Conservation (phyloP, 2,797 vertebrate species). For the Helarctos malayanus region DNA sequence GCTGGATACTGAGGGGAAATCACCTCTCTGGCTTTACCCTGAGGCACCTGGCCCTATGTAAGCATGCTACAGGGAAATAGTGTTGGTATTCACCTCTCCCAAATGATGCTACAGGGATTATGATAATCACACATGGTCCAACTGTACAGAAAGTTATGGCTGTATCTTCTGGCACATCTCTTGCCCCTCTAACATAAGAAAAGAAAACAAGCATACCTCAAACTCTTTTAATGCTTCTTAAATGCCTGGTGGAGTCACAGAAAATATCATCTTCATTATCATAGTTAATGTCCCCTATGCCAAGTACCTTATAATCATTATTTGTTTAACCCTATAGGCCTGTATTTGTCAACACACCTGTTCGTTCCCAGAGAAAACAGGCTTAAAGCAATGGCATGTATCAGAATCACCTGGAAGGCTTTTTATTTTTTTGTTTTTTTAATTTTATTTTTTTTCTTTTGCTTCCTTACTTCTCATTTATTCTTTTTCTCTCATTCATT, state of each 20-base stretch:
- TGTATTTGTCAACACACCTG: background rate
- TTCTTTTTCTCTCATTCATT: background rate
- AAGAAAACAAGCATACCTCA: background rate
- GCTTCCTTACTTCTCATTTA: background rate
- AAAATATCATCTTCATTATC: slow-evolving; percentile 7
- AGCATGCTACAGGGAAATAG: background rate
- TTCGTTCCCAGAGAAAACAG: background rate
- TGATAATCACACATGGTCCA: background rate
- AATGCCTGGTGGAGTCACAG: background rate
- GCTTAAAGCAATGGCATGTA: background rate
- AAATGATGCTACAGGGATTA: slow-evolving; percentile 30
- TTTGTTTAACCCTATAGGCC: background rate
- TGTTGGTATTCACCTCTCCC: background rate
- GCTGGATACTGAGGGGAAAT: background rate
- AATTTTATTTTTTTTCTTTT: background rate
- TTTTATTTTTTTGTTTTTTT: background rate
- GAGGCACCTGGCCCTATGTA: background rate
- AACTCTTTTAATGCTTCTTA: slow-evolving; percentile 31
- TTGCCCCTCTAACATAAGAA: background rate
- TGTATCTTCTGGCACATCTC: background rate
- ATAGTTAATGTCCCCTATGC: background rate
- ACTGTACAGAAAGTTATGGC: background rate
- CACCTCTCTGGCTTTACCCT: background rate
- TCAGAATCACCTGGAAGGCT: background rate
- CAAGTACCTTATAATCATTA: background rate